These are phyloP conservation scores for Caenorhabditis sinica DNA, from an alignment of 2,888 invertebrate species.

Conservation along the genomic window DNA sequence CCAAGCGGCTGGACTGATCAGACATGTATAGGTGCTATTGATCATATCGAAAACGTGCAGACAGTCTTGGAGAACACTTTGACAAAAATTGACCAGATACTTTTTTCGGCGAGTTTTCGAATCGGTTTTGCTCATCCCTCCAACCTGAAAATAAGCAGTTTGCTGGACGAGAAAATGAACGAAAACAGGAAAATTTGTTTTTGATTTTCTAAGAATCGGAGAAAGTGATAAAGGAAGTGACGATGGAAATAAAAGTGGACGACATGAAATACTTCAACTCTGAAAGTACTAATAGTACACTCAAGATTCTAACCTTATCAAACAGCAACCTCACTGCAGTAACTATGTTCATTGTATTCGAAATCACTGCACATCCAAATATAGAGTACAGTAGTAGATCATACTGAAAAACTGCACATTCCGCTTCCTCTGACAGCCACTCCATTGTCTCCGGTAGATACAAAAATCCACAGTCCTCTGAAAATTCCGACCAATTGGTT, in stretches of 20 bases:
- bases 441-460: constrained; percentile 40
- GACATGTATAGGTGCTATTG: constrained; percentile 54
- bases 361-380: constrained; percentile 48
- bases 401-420: constrained; percentile 38
- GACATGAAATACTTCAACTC: no score
- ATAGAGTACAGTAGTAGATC: constrained; percentile 45
- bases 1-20: constrained; percentile 32
- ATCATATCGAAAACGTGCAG: constrained; percentile 58
- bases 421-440: constrained; percentile 55
- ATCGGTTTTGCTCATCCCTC: constrained; percentile 46
- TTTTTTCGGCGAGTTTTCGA: constrained; percentile 48
- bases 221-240: background rate
- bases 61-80: constrained; percentile 52
- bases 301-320: constrained; percentile 32
- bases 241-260: background rate
- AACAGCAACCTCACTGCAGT: constrained; percentile 44
- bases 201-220: background rate
- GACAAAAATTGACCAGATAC: constrained; percentile 42
- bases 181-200: background rate
- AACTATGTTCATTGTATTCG: constrained; percentile 50
- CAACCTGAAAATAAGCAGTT: constrained; percentile 24
- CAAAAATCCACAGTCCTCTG: constrained; percentile 48
- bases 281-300: no score
- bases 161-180: background rate
- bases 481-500: background rate